Conservation (phyloP, 1,140 invertebrate genomes). For the Stegodyphus mimosarum region DNA sequence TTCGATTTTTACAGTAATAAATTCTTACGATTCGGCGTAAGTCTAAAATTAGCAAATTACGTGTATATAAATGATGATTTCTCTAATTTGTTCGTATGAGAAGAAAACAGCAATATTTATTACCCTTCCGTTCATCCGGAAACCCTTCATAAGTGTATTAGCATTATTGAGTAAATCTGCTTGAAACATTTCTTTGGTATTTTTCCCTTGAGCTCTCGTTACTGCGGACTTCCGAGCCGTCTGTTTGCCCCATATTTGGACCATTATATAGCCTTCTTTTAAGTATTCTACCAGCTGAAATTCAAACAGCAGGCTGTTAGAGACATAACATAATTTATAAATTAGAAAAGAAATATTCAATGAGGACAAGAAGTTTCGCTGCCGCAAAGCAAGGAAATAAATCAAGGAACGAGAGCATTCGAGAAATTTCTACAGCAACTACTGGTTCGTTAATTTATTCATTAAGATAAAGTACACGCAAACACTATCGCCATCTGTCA, state of each 20-base stretch:
- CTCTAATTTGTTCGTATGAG: too few relatives aligned
- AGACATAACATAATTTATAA: too few relatives aligned
- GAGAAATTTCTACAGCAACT: too few relatives aligned
- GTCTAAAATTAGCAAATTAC: neutral
- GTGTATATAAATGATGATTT: neutral
- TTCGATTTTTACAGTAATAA: neutral
- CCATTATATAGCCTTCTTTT: slow-evolving; percentile 69
- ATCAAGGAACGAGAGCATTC: too few relatives aligned
- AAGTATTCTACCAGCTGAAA: slow-evolving; percentile 71
- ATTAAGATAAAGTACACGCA: too few relatives aligned
- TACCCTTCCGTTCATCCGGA: slow-evolving; percentile 65
- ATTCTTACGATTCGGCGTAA: neutral
- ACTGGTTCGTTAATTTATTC: too few relatives aligned
- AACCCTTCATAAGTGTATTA: slow-evolving; percentile 64
- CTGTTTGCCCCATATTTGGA: slow-evolving; percentile 73
- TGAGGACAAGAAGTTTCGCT: too few relatives aligned
- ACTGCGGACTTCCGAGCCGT: slow-evolving; percentile 67
- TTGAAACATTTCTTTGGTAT: slow-evolving; percentile 67
- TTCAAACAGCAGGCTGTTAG: too few relatives aligned
- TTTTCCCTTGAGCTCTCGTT: slow-evolving; percentile 62
- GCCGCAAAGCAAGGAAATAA: too few relatives aligned
- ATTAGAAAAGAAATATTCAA: too few relatives aligned
- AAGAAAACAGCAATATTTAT: slow-evolving; percentile 1
- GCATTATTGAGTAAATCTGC: slow-evolving; percentile 67
- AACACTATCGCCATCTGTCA: too few relatives aligned